phyloP scores from a whole-genome alignment of 2,888 invertebrate species.

The Ligdia adustata region DNA sequence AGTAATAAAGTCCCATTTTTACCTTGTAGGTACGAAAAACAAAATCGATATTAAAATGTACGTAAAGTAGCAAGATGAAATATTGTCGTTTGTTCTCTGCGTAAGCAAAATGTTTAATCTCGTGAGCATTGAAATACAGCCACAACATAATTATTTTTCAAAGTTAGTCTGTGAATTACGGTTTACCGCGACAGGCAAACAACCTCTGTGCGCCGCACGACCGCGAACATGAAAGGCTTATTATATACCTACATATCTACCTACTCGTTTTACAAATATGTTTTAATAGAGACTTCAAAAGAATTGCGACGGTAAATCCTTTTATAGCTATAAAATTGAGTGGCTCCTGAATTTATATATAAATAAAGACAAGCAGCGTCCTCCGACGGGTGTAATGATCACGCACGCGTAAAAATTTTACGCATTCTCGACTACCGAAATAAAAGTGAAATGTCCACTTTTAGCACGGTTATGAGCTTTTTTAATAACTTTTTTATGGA shows the following conservation, averaged over 20 bases:
- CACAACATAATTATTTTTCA: not conserved
- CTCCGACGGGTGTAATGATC: slow-evolving; percentile 12
- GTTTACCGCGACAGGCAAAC: slow-evolving; percentile 3
- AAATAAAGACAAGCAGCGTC: slow-evolving; percentile 13
- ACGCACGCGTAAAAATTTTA: slow-evolving; percentile 19
- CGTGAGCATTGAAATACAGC: too few species aligned
- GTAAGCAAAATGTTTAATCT: too few species aligned
- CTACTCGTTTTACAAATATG: slow-evolving; percentile 13
- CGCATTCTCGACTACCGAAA: slow-evolving; percentile 10
- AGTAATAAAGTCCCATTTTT: too few species aligned
- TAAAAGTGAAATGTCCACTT: slow-evolving; percentile 18
- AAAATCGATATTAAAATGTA: too few species aligned
- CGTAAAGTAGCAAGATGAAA: too few species aligned
- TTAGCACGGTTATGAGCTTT: slow-evolving; percentile 7
- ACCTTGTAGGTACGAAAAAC: too few species aligned
- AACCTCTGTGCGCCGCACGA: slow-evolving; percentile 3
- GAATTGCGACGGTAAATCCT: slow-evolving; percentile 19
- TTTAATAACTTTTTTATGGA: slow-evolving; percentile 7
- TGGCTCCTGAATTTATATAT: slow-evolving; percentile 21
- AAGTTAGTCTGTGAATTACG: not conserved
- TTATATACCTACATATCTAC: too few species aligned
- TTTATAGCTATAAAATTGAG: slow-evolving; percentile 25
- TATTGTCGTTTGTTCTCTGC: too few species aligned
- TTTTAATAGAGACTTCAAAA: slow-evolving; percentile 25
- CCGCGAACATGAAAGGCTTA: slow-evolving; percentile 7